A percentile compares a stretch with the other conserved stretches of the same genome.
Conservation (phyloP, 2,888 invertebrate genomes). For the Metalampra italica region DNA sequence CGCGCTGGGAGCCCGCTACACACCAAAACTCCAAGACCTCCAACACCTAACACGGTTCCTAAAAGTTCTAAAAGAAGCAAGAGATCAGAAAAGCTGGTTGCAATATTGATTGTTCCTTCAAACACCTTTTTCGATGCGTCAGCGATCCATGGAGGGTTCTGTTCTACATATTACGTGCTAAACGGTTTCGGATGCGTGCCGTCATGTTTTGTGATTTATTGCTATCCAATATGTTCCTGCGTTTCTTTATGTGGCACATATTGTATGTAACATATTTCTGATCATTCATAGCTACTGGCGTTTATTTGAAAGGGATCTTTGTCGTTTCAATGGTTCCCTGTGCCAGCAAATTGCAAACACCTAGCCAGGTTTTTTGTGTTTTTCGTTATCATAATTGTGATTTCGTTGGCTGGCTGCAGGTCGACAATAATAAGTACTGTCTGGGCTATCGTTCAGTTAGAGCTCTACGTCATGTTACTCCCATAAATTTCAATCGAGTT, state of each 20-base stretch:
- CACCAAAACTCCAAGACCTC: constrained; percentile 44
- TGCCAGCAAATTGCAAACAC: neutral
- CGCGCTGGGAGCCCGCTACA: constrained; percentile 40
- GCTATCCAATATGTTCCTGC: constrained; percentile 25
- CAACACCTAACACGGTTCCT: constrained; percentile 15
- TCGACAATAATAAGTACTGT: too few relatives aligned
- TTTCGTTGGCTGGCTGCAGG: too few relatives aligned
- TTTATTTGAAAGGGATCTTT: too few relatives aligned
- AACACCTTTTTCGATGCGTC: constrained; percentile 68
- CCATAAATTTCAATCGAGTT: too few relatives aligned
- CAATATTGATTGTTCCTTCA: constrained; percentile 65
- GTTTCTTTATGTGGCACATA: constrained; percentile 10
- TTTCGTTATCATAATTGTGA: too few relatives aligned
- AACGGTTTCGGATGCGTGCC: constrained; percentile 51
- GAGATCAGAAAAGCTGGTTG: constrained; percentile 47
- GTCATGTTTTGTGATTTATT: constrained; percentile 45
- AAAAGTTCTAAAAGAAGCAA: constrained; percentile 14
- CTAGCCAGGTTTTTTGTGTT: too few relatives aligned
- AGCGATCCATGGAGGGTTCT: constrained; percentile 54
- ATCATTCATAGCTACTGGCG: too few relatives aligned
- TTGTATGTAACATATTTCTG: neutral
- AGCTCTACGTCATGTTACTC: too few relatives aligned
- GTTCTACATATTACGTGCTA: constrained; percentile 62
- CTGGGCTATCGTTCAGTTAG: too few relatives aligned
- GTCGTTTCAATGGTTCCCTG: neutral